Conservation (phyloP, 2,797 vertebrate species). For the Premnoplex brunnescens region DNA sequence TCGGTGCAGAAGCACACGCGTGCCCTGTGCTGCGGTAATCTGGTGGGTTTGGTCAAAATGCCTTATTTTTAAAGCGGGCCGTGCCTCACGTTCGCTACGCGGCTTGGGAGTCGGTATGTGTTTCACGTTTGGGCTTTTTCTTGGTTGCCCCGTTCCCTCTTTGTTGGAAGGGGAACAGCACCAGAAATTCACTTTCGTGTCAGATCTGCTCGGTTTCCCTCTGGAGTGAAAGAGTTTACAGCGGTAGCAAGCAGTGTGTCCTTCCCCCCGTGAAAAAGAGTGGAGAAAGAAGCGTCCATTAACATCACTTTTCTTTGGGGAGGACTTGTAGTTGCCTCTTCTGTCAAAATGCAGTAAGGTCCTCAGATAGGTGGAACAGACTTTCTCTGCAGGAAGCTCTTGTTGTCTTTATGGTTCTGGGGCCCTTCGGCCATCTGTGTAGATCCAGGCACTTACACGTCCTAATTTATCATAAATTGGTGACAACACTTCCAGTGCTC, state of each 20-base stretch:
- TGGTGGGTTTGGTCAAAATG: neutral
- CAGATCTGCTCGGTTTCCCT: accelerated
- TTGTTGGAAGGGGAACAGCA: neutral
- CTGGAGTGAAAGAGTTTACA: neutral
- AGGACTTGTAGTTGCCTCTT: neutral
- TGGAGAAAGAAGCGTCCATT: too few relatives aligned
- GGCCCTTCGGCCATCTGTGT: neutral
- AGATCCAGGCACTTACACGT: neutral
- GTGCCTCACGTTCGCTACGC: neutral
- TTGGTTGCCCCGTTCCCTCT: neutral
- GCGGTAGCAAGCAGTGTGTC: accelerated
- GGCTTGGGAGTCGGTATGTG: accelerated
- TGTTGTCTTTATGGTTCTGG: accelerated
- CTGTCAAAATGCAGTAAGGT: neutral
- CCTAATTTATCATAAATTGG: neutral
- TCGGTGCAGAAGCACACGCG: accelerated
- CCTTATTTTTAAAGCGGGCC: neutral
- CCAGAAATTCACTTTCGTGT: neutral
- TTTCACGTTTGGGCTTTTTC: neutral
- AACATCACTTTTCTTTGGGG: neutral
- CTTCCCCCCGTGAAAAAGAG: accelerated
- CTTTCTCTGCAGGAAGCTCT: neutral
- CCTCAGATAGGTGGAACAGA: neutral
- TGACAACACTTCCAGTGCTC: neutral
- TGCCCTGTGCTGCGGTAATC: neutral